Conservation (phyloP, 2,113 vertebrate species). For the Lamprotornis superbus region DNA sequence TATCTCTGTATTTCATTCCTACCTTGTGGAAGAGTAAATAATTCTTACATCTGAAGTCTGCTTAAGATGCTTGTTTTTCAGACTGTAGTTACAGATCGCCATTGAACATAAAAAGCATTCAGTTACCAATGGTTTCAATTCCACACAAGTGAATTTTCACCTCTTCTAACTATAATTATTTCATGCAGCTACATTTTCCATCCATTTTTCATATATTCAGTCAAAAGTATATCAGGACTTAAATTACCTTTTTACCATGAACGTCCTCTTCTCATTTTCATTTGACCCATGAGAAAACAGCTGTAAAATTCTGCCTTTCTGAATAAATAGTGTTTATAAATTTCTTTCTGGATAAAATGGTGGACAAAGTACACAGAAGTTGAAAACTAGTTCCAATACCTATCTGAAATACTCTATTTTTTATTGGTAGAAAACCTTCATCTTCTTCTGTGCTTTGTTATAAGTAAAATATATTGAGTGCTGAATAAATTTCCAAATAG, state of each 20-base stretch:
- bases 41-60: neutral
- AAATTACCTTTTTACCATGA: neutral
- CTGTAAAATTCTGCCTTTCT: neutral
- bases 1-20: neutral
- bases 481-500: neutral
- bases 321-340: neutral
- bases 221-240: neutral
- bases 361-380: neutral
- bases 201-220: neutral
- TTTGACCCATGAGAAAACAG: neutral
- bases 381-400: fast-evolving
- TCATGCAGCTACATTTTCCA: neutral
- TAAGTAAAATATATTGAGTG: neutral
- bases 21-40: neutral
- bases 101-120: neutral
- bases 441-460: neutral
- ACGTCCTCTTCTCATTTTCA: fast-evolving
- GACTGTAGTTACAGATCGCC: neutral
- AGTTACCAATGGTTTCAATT: neutral
- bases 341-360: neutral
- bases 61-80: neutral
- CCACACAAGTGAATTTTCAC: neutral
- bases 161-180: neutral
- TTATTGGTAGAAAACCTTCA: neutral
- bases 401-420: neutral